Percentiles rank a stretch among this genome's conserved stretches.
These are phyloP conservation scores for Megaptera novaeangliae DNA, from an alignment of 2,113 vertebrate genomes.

Conservation along the genomic window DNA sequence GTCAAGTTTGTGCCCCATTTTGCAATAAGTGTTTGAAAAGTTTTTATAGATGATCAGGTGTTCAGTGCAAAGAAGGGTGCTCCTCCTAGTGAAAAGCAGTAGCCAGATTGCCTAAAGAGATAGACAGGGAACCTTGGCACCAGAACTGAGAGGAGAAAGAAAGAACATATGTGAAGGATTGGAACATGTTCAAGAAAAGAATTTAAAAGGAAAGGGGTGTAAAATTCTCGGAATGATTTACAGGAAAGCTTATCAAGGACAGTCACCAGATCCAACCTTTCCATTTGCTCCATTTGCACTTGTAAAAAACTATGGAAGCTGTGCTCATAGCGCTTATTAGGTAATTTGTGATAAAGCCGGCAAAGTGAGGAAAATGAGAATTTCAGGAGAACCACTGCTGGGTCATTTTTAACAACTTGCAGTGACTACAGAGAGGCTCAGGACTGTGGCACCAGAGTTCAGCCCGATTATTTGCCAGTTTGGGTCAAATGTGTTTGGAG, in stretches of 20 bases:
- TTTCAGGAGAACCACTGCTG: constrained; percentile 11
- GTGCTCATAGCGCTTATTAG: constrained; percentile 16
- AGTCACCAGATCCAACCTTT: constrained; percentile 51
- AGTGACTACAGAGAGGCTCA: constrained; percentile 9
- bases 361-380: constrained; percentile 33
- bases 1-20: neutral
- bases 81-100: constrained; percentile 43
- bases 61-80: neutral
- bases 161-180: constrained; percentile 68
- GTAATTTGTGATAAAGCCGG: constrained; percentile 25
- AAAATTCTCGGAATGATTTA: constrained; percentile 65
- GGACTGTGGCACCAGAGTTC: neutral
- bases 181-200: constrained; percentile 63
- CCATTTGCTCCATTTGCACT: constrained; percentile 44
- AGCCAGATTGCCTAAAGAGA: constrained; percentile 65
- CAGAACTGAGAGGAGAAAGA: constrained; percentile 39
- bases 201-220: constrained; percentile 68
- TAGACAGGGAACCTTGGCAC: constrained; percentile 54
- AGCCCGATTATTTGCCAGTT: neutral
- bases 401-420: constrained; percentile 34
- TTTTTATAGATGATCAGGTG: constrained; percentile 35
- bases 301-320: neutral
- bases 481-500: constrained; percentile 28
- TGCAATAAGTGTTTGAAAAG: constrained; percentile 4
- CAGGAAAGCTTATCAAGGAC: constrained; percentile 48